Evolutionary conservation across 2,797 vertebrate genomes (phyloP), one percentile per base, ranked within the genome.

Genomic region (Hoplostethus mediterraneus): DNA sequence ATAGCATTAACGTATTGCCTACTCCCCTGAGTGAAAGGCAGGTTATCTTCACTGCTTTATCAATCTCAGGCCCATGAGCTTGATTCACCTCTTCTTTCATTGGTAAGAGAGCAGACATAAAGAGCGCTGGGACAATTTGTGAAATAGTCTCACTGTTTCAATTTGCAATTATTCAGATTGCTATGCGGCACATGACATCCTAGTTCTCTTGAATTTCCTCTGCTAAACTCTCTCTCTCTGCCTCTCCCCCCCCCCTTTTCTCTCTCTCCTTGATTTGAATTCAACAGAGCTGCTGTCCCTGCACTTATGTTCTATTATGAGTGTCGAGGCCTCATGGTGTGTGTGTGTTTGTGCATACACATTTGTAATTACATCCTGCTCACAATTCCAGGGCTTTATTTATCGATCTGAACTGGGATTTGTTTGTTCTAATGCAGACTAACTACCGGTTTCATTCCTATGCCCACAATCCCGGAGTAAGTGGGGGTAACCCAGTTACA

Each of bases 11-110:
- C 16, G 0, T 48, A 7, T n/a, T 48, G 8, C 47, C 6, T n/a
- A 9, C n/a, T 49, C 47, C 7, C 13, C 3, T 49, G 60, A 13
- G 44, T 56, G 14, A 69, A 68, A 45, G 31, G 47, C 61, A 61
- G 58, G 53, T 67, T n/a, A 10, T 45, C 44, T 33, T 54, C 60
- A 17, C 40, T 42, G 56, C 61, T 59, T 61, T 54, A 54, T 61
- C 38, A 55, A 49, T 52, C 17, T 47, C 45, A 0, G 16, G 16
- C 16, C 45, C 45, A 47, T 16, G 13, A 14, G 5, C 45, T n/a
- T 5, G 14, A 25, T 25, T 58, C 63, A 48, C 66, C 58, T 70
- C 44, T 55, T 58, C 21, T 4, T 2, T 28, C 9, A 12, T 2
- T 9, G 28, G 21, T 25, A 10, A 17, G 8, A 17, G 51, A 28